phyloP scores from a whole-genome alignment of 1,140 invertebrate species.

The Campoletis sonorensis region DNA sequence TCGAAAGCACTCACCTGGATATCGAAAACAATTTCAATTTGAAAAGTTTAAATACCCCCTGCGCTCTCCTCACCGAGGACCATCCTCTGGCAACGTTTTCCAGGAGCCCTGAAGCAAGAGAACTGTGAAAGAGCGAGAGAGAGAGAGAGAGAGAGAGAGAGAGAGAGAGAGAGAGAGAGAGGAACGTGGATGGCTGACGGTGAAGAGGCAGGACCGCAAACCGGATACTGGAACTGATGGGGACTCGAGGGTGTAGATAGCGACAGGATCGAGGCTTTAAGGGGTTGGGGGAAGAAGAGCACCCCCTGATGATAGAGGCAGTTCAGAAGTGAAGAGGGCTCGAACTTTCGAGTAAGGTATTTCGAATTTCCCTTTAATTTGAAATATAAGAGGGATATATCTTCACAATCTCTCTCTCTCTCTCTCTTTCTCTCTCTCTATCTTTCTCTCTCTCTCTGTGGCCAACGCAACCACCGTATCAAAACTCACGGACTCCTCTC shows the following conservation, averaged over 20 bases:
- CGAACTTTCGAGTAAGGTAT: conserved; percentile 65
- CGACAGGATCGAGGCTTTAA: conserved; percentile 34
- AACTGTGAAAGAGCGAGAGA: neutral
- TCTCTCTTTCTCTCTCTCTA: too few relatives aligned
- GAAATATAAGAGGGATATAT: conserved; percentile 64
- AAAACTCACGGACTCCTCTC: conserved; percentile 57
- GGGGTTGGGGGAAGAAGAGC: conserved; percentile 39
- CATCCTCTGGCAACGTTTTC: neutral
- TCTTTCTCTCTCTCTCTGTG: conserved; percentile 32
- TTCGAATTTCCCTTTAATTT: conserved; percentile 71
- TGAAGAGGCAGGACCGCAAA: conserved; percentile 49
- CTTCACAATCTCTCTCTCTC: too few relatives aligned
- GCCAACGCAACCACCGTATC: conserved; percentile 49
- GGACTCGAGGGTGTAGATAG: conserved; percentile 41
- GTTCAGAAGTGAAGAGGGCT: conserved; percentile 52
- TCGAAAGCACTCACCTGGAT: conserved; percentile 62
- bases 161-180: neutral
- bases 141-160: neutral
- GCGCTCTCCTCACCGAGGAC: too few relatives aligned
- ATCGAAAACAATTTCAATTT: conserved; percentile 73
- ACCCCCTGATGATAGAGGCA: conserved; percentile 27
- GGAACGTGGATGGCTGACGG: conserved; percentile 31
- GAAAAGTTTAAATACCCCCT: conserved; percentile 68
- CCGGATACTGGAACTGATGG: conserved; percentile 51
- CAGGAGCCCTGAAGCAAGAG: neutral